phyloP scores from a whole-genome alignment of 2,888 invertebrate species.

The Hirtodrosophila confusa region DNA sequence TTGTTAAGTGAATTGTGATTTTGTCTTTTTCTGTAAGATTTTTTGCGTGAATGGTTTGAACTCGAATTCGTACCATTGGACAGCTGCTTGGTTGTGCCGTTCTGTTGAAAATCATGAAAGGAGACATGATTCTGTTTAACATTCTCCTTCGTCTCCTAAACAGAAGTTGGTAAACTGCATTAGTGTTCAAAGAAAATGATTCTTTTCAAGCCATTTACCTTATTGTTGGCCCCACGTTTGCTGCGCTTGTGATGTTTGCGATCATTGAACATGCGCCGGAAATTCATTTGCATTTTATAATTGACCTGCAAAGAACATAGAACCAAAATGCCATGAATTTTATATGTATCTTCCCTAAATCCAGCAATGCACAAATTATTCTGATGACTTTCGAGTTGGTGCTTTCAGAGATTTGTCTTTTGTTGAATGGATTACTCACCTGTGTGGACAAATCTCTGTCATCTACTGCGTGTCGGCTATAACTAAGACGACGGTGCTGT shows the following conservation, averaged over 20 bases:
- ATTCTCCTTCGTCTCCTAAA: slow-evolving; percentile 87
- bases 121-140: slow-evolving; percentile 93
- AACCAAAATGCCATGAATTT: neutral
- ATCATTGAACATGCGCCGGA: slow-evolving; percentile 93
- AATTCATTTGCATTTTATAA: slow-evolving; percentile 96
- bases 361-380: slow-evolving; percentile 24
- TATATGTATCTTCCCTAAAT: neutral
- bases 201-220: slow-evolving; percentile 85
- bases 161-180: neutral
- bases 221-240: slow-evolving; percentile 90
- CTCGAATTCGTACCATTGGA: slow-evolving; percentile 92
- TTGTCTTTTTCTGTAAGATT: slow-evolving; percentile 84
- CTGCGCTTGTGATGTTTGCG: slow-evolving; percentile 93
- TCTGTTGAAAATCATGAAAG: slow-evolving; percentile 95
- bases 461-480: slow-evolving; percentile 95
- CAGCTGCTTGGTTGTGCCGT: slow-evolving; percentile 92
- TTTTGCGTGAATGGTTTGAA: slow-evolving; percentile 87
- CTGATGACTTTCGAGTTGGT: slow-evolving; percentile 11
- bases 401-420: slow-evolving; percentile 64
- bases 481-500: slow-evolving; percentile 94
- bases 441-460: slow-evolving; percentile 94
- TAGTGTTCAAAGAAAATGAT: no score
- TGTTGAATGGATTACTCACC: slow-evolving; percentile 83
- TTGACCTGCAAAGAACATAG: slow-evolving; percentile 85
- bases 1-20: slow-evolving; percentile 85